Evolutionary conservation across 2,888 invertebrate species (phyloP), one percentile per base, ranked within the genome.

Genomic region (Zeuzera pyrina): DNA sequence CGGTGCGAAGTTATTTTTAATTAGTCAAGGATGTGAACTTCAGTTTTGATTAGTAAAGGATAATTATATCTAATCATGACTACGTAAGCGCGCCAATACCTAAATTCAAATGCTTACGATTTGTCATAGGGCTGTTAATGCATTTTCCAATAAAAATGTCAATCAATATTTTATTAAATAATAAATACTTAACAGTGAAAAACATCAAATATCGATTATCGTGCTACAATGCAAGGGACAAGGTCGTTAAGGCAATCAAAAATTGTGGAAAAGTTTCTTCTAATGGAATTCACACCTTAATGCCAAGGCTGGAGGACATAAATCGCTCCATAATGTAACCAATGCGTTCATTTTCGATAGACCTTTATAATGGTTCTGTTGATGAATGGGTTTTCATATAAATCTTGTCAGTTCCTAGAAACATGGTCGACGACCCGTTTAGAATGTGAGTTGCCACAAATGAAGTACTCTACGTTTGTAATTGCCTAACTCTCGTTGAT

Each of bases 191-290:
- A n/a, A n/a, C n/a, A n/a, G 7, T 8, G 25, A 43, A 39, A 39
- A 44, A 48, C 53, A 56, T 61, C 48, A 52, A 56, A 56, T 57
- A 59, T 61, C 55, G 59, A 64, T 62, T 59, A 57, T 48, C 41
- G 46, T 37, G 49, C 43, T 42, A 53, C 47, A 45, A 38, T 52
- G 58, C 52, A 55, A 41, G 47, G 39, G 41, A 42, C 56, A 57
- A 62, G 58, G 61, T 57, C 56, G 50, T 53, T 52, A 45, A 40
- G 44, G 52, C 41, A 55, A 59, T 56, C 52, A 49, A 48, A 47
- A 39, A 41, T 33, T 36, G 25, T 25, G 33, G 30, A 21, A 23
- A 33, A 15, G 11, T 36, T 32, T 33, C 30, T 22, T 15, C 30
- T 29, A 42, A 34, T 36, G 32, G 31, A 51, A 43, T 53, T 51